phyloP scores from a whole-genome alignment of 2,113 vertebrate species.

The Neofelis nebulosa region DNA sequence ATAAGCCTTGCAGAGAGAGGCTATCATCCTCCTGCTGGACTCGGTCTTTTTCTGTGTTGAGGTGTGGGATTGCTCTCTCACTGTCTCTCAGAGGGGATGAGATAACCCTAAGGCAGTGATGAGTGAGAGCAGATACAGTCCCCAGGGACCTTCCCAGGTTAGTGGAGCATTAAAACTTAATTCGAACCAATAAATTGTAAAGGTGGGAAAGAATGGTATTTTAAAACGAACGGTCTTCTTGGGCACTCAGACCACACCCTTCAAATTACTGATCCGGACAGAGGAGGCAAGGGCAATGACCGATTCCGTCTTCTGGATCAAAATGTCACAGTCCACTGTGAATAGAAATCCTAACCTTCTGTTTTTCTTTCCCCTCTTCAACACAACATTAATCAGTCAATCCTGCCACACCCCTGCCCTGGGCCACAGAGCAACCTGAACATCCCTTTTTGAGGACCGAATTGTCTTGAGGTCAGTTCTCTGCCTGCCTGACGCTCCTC shows the following conservation, averaged over 20 bases:
- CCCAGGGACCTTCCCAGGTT: not conserved
- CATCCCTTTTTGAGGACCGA: not conserved
- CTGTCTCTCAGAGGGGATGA: not conserved
- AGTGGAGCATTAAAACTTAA: constrained; percentile 56
- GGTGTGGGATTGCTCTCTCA: not conserved
- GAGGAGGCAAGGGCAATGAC: not conserved
- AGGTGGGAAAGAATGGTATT: not conserved
- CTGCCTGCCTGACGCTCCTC: not conserved
- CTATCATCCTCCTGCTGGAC: not conserved
- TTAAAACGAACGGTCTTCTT: not conserved
- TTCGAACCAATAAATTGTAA: constrained; percentile 24
- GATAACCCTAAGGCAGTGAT: not conserved
- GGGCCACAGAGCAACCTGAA: not conserved
- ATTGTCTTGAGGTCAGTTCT: not conserved
- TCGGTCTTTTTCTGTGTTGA: not conserved
- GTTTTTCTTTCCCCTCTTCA: not conserved
- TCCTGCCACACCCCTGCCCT: not conserved
- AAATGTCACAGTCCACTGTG: not conserved
- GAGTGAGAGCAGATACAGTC: not conserved
- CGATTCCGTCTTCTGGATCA: not conserved
- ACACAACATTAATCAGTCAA: not conserved
- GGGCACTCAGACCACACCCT: constrained; percentile 18
- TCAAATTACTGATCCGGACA: not conserved
- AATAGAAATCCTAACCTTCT: constrained; percentile 12
- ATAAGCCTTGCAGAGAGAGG: fast-evolving